Evolutionary conservation across 2,797 vertebrate species (phyloP).

Genomic region (Peromyscus eremicus): DNA sequence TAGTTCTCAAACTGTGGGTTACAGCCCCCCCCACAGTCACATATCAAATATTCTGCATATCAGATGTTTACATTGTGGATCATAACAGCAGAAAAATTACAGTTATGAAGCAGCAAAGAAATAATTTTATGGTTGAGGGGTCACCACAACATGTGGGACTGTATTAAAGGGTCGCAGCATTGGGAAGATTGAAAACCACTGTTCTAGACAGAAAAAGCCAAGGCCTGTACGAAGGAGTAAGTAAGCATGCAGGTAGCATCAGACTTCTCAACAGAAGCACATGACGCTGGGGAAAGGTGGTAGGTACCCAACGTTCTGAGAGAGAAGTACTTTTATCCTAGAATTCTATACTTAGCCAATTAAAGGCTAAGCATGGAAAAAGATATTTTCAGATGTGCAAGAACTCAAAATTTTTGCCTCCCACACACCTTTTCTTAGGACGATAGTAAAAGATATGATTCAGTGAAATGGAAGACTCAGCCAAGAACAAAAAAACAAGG

Average conservation of each 20-base stretch:
- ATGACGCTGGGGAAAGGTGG: background rate
- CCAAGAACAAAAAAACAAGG: slow-evolving; percentile 64
- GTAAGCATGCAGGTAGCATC: background rate
- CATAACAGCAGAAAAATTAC: background rate
- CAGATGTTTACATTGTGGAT: background rate
- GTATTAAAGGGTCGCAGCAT: background rate
- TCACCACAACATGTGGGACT: background rate
- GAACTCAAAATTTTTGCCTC: slow-evolving; percentile 71
- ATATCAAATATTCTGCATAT: background rate
- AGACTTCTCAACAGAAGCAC: background rate
- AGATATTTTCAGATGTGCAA: slow-evolving; percentile 74
- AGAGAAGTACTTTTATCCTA: slow-evolving; percentile 62
- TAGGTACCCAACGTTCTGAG: slow-evolving; percentile 58
- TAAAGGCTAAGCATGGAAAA: slow-evolving; percentile 77
- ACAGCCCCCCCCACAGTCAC: background rate
- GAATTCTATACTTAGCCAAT: slow-evolving; percentile 67
- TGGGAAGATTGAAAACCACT: background rate
- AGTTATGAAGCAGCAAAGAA: background rate
- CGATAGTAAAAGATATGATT: slow-evolving; percentile 78
- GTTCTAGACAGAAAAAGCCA: background rate
- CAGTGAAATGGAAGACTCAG: slow-evolving; percentile 68
- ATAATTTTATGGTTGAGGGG: background rate
- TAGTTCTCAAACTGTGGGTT: no score
- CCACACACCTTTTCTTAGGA: slow-evolving; percentile 74
- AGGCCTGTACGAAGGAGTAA: background rate